phyloP scores from a whole-genome alignment of 2,113 vertebrate genomes.

The Hyperoodon ampullatus region DNA sequence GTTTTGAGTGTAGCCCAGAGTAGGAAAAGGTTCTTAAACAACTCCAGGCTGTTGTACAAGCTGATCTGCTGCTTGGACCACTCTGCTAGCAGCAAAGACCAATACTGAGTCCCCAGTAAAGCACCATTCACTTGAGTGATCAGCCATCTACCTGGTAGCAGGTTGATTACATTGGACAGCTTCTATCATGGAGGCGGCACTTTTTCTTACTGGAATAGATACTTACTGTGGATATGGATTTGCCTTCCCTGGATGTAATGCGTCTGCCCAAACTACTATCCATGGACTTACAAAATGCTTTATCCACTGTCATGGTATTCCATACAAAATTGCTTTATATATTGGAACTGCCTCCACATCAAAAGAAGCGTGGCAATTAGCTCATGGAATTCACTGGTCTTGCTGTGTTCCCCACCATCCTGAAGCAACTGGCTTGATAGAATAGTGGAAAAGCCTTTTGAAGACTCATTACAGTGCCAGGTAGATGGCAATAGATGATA shows the following conservation, averaged over 20 bases:
- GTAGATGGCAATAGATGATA: background rate
- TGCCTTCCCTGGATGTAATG: background rate
- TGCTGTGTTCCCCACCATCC: background rate
- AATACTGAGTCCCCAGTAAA: background rate
- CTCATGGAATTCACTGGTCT: background rate
- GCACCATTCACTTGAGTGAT: background rate
- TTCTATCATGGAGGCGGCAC: background rate
- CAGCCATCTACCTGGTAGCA: background rate
- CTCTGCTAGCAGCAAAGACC: background rate
- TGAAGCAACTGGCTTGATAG: background rate
- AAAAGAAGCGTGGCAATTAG: background rate
- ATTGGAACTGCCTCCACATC: background rate
- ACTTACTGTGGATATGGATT: background rate
- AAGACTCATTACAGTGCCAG: background rate
- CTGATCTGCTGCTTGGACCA: background rate
- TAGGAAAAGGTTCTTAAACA: background rate
- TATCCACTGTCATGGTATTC: background rate
- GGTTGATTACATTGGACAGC: background rate
- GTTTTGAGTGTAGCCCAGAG: background rate
- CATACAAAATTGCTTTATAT: background rate
- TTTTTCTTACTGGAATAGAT: background rate
- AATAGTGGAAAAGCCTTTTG: background rate
- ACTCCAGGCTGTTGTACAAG: background rate
- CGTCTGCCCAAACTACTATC: background rate
- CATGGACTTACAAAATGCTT: background rate